These are phyloP conservation scores for Paracyclopina nana DNA, from an alignment of 1,140 invertebrate genomes.

Conservation along the genomic window DNA sequence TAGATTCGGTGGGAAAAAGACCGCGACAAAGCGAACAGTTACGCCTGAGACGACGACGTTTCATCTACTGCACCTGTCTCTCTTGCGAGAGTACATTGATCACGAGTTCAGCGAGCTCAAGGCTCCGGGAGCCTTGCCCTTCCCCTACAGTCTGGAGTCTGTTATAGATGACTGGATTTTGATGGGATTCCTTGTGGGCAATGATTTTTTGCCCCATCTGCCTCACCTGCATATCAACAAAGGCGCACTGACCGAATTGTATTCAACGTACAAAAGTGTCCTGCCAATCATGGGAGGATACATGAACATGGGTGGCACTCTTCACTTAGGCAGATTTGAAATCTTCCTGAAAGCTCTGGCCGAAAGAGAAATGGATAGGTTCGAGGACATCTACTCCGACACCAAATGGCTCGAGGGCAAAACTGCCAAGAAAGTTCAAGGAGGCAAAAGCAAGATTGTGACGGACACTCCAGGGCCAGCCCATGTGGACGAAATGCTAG, in stretches of 20 bases:
- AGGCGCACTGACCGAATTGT: conserved; percentile 65
- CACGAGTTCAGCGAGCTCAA: conserved; percentile 67
- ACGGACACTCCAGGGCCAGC: conserved; percentile 5
- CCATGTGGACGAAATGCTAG: neutral
- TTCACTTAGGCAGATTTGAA: conserved; percentile 68
- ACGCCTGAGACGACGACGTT: conserved; percentile 77
- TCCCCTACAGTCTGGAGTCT: conserved; percentile 47
- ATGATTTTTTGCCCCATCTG: conserved; percentile 89
- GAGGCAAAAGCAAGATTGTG: conserved; percentile 3
- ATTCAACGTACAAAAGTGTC: conserved; percentile 65
- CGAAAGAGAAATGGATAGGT: conserved; percentile 59
- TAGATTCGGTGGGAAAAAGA: conserved; percentile 21
- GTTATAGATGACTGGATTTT: conserved; percentile 30
- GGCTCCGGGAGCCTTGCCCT: conserved; percentile 34
- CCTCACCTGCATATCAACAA: conserved; percentile 80
- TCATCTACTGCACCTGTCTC: conserved; percentile 69
- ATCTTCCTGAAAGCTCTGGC: conserved; percentile 56
- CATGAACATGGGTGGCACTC: conserved; percentile 65
- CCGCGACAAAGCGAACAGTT: conserved; percentile 21
- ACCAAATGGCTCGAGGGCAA: conserved; percentile 64
- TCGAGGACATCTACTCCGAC: conserved; percentile 62
- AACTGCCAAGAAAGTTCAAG: conserved; percentile 24
- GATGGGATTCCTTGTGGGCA: conserved; percentile 88
- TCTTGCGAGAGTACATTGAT: conserved; percentile 78
- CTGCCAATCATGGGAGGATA: conserved; percentile 74